A percentile compares a stretch with the other conserved stretches of the same genome.
Conservation (phyloP, 2,797 vertebrate genomes). For the Tapera naevia region DNA sequence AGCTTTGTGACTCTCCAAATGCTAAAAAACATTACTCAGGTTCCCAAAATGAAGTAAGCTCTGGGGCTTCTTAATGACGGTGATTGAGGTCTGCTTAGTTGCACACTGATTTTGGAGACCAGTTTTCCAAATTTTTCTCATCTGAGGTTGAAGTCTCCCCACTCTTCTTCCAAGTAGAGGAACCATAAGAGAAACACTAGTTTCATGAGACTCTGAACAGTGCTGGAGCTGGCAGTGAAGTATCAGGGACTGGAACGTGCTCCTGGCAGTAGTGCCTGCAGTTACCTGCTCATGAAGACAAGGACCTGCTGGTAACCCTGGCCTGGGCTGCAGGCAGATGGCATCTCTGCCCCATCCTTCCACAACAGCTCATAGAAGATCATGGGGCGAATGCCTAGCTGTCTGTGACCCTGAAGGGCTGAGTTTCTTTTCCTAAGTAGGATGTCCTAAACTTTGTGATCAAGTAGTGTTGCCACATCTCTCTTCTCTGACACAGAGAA, state of each 20-base stretch:
- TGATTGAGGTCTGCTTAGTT: neutral
- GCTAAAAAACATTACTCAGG: neutral
- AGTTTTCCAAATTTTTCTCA: neutral
- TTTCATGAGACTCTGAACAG: neutral
- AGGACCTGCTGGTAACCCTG: neutral
- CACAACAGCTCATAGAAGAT: neutral
- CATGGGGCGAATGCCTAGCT: neutral
- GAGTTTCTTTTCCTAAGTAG: neutral
- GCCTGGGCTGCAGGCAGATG: neutral
- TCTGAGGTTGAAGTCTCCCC: neutral
- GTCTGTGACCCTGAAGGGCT: neutral
- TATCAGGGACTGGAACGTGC: neutral
- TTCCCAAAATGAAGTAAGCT: neutral
- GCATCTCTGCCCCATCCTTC: neutral
- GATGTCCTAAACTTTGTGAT: neutral
- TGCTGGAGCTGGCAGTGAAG: neutral
- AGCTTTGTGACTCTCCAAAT: neutral
- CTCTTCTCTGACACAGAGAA: neutral
- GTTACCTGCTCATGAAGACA: neutral
- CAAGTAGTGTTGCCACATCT: neutral
- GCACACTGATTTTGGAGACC: neutral
- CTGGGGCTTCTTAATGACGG: neutral
- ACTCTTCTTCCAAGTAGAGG: neutral
- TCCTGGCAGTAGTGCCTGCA: neutral
- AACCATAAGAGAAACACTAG: neutral